These are phyloP conservation scores for Indri indri DNA, from an alignment of 2,113 vertebrate species.

Conservation along the genomic window DNA sequence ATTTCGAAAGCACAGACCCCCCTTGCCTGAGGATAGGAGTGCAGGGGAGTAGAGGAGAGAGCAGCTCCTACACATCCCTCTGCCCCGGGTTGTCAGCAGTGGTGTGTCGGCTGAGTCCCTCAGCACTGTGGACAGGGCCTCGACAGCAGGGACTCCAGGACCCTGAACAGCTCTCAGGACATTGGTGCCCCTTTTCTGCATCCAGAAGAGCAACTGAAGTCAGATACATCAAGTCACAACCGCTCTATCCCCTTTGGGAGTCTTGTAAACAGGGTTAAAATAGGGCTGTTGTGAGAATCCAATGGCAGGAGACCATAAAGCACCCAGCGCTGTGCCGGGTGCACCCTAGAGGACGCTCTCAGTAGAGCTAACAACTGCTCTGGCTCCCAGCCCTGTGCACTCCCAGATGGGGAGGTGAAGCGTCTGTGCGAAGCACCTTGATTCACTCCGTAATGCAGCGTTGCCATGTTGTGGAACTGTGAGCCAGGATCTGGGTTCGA, in stretches of 20 bases:
- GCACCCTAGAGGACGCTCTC: neutral
- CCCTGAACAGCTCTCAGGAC: neutral
- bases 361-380: neutral
- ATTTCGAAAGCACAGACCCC: neutral
- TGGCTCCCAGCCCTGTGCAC: neutral
- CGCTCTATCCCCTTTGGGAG: neutral
- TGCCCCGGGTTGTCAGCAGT: neutral
- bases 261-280: neutral
- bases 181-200: neutral
- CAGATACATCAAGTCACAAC: neutral
- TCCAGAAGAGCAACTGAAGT: neutral
- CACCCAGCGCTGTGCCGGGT: neutral
- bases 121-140: slow-evolving; percentile 47
- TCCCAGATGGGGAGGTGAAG: neutral
- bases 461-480: neutral
- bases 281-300: neutral
- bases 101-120: neutral
- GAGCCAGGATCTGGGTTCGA: neutral
- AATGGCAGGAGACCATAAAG: neutral
- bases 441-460: neutral
- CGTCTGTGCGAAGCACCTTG: neutral
- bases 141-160: too few species aligned
- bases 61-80: neutral
- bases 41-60: neutral
- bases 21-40: neutral